These are phyloP conservation scores for Neodontobutis hainanensis DNA, from an alignment of 2,113 vertebrate genomes.

Conservation along the genomic window DNA sequence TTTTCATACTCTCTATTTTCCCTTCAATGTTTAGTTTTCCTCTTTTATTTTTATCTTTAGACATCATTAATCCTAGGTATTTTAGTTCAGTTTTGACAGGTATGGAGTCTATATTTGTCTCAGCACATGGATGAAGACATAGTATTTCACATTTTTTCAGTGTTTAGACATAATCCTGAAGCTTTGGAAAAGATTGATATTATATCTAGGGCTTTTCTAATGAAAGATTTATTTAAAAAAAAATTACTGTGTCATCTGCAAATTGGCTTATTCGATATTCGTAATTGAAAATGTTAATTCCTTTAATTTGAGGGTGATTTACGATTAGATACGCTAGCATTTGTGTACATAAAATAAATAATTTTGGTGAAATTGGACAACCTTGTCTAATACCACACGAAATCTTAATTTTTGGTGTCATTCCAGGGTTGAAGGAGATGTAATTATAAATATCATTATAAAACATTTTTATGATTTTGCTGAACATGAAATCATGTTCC, in stretches of 20 bases:
- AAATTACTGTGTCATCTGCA: neutral
- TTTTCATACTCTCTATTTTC: neutral
- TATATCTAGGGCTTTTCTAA: neutral
- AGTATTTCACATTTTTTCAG: neutral
- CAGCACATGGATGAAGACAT: neutral
- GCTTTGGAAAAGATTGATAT: neutral
- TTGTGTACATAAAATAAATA: neutral
- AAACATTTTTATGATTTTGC: neutral
- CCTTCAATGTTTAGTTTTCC: neutral
- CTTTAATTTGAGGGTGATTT: conserved; percentile 3
- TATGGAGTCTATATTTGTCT: neutral
- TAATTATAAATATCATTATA: neutral
- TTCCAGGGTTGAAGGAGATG: neutral
- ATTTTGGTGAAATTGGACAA: neutral
- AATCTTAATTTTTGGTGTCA: neutral
- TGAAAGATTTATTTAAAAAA: neutral
- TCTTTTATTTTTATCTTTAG: neutral
- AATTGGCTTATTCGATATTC: conserved; percentile 10
- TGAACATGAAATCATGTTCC: neutral
- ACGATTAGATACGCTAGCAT: conserved; percentile 1
- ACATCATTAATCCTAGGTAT: neutral
- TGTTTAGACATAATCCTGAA: neutral
- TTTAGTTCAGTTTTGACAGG: neutral
- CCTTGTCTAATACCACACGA: neutral
- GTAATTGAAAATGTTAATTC: conserved; percentile 3